A percentile compares a stretch with the other conserved stretches of the same genome.
Conservation (phyloP, 2,113 vertebrate genomes). For the Ictidomys tridecemlineatus region DNA sequence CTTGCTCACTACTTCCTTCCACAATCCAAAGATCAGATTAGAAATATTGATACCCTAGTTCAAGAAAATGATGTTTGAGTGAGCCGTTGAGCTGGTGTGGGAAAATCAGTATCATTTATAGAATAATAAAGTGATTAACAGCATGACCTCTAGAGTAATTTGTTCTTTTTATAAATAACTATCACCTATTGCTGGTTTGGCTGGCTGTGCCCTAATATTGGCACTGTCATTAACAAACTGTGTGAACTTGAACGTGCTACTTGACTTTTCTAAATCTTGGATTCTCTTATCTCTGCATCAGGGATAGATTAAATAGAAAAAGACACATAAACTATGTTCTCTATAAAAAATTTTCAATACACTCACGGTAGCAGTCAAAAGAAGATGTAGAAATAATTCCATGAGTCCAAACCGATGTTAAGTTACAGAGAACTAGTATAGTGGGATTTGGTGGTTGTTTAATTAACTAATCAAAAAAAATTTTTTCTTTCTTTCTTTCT, state of each 20-base stretch:
- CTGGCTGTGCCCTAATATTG: not conserved
- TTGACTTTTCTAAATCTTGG: conserved; percentile 1
- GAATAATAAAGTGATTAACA: not conserved
- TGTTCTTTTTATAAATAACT: conserved; percentile 41
- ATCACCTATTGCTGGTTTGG: conserved; percentile 24
- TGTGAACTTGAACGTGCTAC: not conserved
- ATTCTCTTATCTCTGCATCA: not conserved
- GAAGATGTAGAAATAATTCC: not conserved
- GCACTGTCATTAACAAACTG: not conserved
- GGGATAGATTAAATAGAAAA: not conserved
- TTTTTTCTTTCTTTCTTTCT: not conserved
- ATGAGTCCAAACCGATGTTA: not conserved
- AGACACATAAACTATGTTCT: not conserved
- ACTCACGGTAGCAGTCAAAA: not conserved
- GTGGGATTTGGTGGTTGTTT: not conserved
- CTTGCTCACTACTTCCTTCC: not conserved
- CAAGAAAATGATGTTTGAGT: conserved; percentile 7
- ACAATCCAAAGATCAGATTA: not conserved
- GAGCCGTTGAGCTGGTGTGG: not conserved
- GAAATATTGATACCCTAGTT: not conserved
- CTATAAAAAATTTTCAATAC: not conserved
- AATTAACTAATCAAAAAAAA: not conserved
- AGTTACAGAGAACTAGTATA: not conserved
- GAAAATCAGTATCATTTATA: not conserved
- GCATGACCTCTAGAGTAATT: not conserved